Evolutionary conservation across 2,113 vertebrate species (phyloP).

Genomic region (Cebus imitator): DNA sequence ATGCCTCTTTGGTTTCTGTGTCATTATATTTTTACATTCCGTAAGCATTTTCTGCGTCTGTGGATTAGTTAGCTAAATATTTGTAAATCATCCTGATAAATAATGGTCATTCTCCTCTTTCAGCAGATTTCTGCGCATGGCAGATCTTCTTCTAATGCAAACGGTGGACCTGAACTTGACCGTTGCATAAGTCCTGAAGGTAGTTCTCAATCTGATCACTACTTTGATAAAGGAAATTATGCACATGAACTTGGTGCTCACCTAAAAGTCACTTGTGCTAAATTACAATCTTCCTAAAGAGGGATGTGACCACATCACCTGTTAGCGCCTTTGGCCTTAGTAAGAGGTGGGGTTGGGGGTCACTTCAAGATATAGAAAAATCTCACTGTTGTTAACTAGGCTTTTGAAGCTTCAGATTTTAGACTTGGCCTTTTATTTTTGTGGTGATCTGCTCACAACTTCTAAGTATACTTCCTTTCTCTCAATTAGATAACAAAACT

Average conservation of each 20-base stretch:
- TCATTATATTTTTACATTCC: constrained; percentile 46
- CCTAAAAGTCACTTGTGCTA: background rate
- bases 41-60: background rate
- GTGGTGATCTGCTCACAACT: background rate
- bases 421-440: background rate
- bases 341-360: background rate
- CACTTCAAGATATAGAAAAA: background rate
- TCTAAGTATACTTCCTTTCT: background rate
- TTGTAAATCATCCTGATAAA: background rate
- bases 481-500: background rate
- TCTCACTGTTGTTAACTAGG: background rate
- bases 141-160: constrained; percentile 89
- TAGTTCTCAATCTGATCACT: constrained; percentile 70
- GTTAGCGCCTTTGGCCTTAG: background rate
- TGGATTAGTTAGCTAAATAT: background rate
- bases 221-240: background rate
- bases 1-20: background rate
- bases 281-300: background rate
- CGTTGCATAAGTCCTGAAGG: constrained; percentile 91
- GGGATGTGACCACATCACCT: background rate
- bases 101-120: background rate
- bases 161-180: constrained; percentile 87
- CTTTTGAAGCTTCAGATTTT: background rate
- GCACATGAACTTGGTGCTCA: background rate
- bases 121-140: constrained; percentile 87